These are phyloP conservation scores for Leistus spinibarbis DNA, from an alignment of 2,888 invertebrate genomes.

Conservation along the genomic window DNA sequence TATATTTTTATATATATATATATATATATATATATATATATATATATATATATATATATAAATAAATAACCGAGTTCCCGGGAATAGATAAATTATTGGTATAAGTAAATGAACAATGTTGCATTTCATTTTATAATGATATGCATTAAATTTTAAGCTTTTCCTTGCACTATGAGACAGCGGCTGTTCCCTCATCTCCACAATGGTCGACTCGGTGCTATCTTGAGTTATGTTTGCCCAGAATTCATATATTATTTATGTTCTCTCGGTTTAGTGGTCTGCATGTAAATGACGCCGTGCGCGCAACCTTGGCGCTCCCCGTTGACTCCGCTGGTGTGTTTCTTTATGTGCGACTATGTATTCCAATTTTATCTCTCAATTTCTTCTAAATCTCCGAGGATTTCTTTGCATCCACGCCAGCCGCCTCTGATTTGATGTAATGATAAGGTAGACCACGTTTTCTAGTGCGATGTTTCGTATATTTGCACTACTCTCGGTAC, in stretches of 20 bases:
- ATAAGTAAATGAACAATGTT: not conserved
- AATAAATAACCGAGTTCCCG: not conserved
- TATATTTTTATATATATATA: not conserved
- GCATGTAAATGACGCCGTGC: conserved; percentile 37
- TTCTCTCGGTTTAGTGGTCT: conserved; percentile 40
- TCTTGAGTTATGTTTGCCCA: conserved; percentile 38
- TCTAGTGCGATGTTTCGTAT: not conserved
- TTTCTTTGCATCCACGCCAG: conserved; percentile 30
- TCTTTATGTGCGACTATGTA: conserved; percentile 6
- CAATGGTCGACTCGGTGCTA: conserved; percentile 15
- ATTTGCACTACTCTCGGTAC: not conserved
- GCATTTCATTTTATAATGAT: conserved; percentile 10
- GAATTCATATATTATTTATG: conserved; percentile 42
- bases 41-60: not conserved
- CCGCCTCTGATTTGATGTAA: conserved; percentile 33
- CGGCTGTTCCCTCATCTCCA: conserved; percentile 12
- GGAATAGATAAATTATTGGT: not conserved
- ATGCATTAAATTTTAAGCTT: conserved; percentile 24
- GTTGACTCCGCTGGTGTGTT: not conserved
- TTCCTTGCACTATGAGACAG: conserved; percentile 15
- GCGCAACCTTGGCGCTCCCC: conserved; percentile 16
- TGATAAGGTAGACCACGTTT: conserved; percentile 12
- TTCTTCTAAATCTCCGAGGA: conserved; percentile 35
- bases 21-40: not conserved
- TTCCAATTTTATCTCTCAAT: conserved; percentile 36